Evolutionary conservation across 2,797 vertebrate genomes (phyloP).

Genomic region (Anguilla anguilla): DNA sequence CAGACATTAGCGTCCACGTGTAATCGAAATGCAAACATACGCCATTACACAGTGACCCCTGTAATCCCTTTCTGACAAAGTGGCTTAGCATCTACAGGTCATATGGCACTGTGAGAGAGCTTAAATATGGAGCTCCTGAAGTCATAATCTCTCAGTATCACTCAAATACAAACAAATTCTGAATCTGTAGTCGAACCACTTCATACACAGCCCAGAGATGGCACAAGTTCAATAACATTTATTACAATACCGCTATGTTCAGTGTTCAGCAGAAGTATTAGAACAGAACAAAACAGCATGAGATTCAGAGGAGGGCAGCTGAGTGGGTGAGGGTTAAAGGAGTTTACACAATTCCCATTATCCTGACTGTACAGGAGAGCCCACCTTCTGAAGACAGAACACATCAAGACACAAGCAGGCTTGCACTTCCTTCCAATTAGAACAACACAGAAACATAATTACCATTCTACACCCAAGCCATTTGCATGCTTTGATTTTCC

Average conservation of each 20-base stretch:
- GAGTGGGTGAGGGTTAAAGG: not conserved
- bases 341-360: not conserved
- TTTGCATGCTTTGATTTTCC: not conserved
- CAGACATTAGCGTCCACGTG: conserved; percentile 64
- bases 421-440: not conserved
- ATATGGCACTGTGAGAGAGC: conserved; percentile 71
- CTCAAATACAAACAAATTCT: conserved; percentile 19
- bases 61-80: conserved; percentile 80
- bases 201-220: not conserved
- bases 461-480: not conserved
- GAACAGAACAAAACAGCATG: not conserved
- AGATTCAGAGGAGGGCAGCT: not conserved
- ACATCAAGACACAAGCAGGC: not conserved
- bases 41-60: conserved; percentile 69
- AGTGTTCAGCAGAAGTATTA: not conserved
- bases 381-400: not conserved
- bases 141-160: conserved; percentile 27
- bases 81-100: conserved; percentile 76
- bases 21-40: conserved; percentile 71
- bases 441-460: not conserved
- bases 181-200: conserved; percentile 10
- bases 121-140: conserved; percentile 59
- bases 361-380: not conserved
- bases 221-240: not conserved
- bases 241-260: not conserved